These are phyloP conservation scores for Erebia aethiops DNA, from an alignment of 2,888 invertebrate genomes.

Conservation along the genomic window DNA sequence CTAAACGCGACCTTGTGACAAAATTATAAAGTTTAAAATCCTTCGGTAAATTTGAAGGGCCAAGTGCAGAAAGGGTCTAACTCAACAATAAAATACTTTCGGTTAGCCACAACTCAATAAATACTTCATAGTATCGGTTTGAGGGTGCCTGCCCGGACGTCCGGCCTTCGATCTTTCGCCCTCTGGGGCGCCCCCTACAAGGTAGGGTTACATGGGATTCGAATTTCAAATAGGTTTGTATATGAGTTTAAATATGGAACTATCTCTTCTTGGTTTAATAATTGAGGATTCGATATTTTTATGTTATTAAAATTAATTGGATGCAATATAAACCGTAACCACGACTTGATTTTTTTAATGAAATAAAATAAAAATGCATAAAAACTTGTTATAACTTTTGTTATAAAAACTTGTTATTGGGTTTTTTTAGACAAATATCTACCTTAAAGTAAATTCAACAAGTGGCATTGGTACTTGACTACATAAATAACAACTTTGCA, in stretches of 20 bases:
- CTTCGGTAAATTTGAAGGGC: slow-evolving; percentile 40
- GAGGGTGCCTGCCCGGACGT: slow-evolving; percentile 76
- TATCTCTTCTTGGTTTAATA: background rate
- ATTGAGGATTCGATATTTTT: too few species aligned
- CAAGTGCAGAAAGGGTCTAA: slow-evolving; percentile 62
- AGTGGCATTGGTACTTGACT: too few species aligned
- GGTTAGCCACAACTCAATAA: slow-evolving; percentile 81
- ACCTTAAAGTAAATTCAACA: too few species aligned
- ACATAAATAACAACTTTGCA: too few species aligned
- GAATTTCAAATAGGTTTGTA: slow-evolving; percentile 40
- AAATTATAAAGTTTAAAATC: slow-evolving; percentile 45
- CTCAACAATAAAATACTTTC: slow-evolving; percentile 78
- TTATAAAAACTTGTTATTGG: too few species aligned
- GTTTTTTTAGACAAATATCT: too few species aligned
- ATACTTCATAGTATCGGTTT: slow-evolving; percentile 81
- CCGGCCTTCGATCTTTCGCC: slow-evolving; percentile 77
- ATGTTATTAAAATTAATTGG: too few species aligned
- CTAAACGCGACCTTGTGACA: slow-evolving; percentile 44
- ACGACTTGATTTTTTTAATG: too few species aligned
- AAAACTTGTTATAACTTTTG: too few species aligned
- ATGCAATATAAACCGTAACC: too few species aligned
- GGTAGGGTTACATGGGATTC: slow-evolving; percentile 56
- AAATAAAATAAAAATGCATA: too few species aligned
- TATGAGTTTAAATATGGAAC: slow-evolving; percentile 13
- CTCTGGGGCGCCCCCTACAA: slow-evolving; percentile 52